Percentiles rank a stretch among this genome's conserved stretches.
These are phyloP conservation scores for Nasonia longicornis DNA, from an alignment of 1,140 invertebrate genomes.

Conservation along the genomic window DNA sequence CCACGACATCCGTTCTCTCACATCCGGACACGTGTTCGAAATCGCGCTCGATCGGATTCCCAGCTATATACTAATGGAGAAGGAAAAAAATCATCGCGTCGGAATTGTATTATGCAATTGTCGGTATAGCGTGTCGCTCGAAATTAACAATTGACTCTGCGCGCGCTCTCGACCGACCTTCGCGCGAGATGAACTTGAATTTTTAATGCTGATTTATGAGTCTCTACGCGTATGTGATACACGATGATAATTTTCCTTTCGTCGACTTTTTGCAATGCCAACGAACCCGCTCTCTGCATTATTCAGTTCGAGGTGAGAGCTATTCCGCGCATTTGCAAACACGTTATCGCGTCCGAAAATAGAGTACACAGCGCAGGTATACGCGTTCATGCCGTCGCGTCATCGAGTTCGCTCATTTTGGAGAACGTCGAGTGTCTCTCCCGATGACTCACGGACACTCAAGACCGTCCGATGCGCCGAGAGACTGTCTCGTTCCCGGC, in stretches of 20 bases:
- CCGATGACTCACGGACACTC: conserved; percentile 3
- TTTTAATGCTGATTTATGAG: background rate
- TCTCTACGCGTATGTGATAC: background rate
- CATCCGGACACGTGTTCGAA: background rate
- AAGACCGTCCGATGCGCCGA: background rate
- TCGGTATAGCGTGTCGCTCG: background rate
- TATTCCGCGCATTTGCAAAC: too few relatives aligned
- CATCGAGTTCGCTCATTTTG: conserved; percentile 33
- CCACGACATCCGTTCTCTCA: background rate
- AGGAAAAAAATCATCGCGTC: background rate
- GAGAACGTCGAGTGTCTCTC: conserved; percentile 26
- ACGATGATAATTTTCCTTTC: background rate
- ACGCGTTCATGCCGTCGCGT: background rate
- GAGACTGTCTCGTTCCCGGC: background rate
- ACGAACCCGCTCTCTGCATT: background rate
- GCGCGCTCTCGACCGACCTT: background rate
- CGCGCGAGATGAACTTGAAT: background rate
- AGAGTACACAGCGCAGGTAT: background rate
- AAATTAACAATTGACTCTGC: background rate
- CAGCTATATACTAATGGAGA: too few relatives aligned
- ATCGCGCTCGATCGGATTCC: background rate
- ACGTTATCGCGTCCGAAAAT: background rate
- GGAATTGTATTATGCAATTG: background rate
- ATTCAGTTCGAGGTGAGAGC: too few relatives aligned
- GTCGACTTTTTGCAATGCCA: background rate